Percentiles rank a stretch among this genome's conserved stretches.
These are phyloP conservation scores for Helleia helle DNA, from an alignment of 2,888 invertebrate species.

Conservation along the genomic window DNA sequence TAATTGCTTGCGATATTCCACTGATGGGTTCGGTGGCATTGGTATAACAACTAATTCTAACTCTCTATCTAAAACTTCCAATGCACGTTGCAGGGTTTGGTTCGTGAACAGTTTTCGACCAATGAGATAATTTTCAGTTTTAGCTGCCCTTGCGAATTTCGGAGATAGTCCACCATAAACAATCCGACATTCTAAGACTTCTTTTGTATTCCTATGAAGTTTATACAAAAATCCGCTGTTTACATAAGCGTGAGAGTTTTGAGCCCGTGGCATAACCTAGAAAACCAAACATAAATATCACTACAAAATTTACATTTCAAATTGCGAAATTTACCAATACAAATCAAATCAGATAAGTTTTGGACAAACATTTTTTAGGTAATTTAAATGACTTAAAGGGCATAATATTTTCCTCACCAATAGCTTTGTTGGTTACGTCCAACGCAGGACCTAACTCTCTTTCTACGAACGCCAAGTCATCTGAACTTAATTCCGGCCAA, in stretches of 20 bases:
- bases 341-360: too few relatives aligned
- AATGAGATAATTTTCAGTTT: slow-evolving; percentile 61
- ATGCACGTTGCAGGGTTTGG: slow-evolving; percentile 44
- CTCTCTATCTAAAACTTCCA: slow-evolving; percentile 34
- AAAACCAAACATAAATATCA: slow-evolving; percentile 10
- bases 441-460: too few relatives aligned
- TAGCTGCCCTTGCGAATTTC: slow-evolving; percentile 50
- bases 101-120: slow-evolving; percentile 52
- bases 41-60: slow-evolving; percentile 32
- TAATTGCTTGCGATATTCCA: slow-evolving; percentile 73
- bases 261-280: slow-evolving; percentile 81
- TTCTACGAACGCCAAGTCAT: too few relatives aligned
- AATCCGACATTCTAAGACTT: slow-evolving; percentile 62
- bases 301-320: too few relatives aligned
- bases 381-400: too few relatives aligned
- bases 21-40: slow-evolving; percentile 72
- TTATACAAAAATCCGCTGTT: slow-evolving; percentile 82
- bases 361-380: too few relatives aligned
- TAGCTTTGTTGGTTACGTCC: too few relatives aligned
- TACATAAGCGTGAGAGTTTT: slow-evolving; percentile 83
- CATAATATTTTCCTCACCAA: too few relatives aligned
- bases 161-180: slow-evolving; percentile 74
- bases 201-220: slow-evolving; percentile 40
- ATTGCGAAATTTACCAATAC: not conserved
- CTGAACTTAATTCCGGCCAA: too few relatives aligned